Percentiles rank a stretch among this genome's conserved stretches.
Conservation (phyloP, 2,797 vertebrate genomes). For the Steatocranus sp. region DNA sequence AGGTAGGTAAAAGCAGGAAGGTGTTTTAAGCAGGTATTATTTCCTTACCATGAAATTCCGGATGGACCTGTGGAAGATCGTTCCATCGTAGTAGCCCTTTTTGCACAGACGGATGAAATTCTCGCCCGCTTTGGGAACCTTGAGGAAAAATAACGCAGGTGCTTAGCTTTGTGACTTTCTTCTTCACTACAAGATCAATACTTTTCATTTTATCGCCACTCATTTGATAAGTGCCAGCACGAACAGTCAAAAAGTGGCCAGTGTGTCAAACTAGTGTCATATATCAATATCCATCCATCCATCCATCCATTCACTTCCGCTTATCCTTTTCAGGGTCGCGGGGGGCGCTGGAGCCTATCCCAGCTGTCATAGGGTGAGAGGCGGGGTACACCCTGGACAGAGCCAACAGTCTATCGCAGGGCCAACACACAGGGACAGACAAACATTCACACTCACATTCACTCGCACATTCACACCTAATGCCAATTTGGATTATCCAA, state of each 20-base stretch:
- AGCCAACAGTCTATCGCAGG: no score
- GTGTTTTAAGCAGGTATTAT: not conserved
- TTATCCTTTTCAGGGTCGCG: no score
- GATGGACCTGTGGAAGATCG: conserved; percentile 93
- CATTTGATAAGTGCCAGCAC: not conserved
- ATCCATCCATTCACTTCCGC: no score
- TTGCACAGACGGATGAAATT: conserved; percentile 94
- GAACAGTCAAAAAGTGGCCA: not conserved
- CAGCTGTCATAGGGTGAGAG: no score
- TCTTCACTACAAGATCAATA: not conserved
- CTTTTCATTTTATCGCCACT: rapidly evolving
- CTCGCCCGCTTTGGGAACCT: conserved; percentile 93
- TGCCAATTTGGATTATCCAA: no score
- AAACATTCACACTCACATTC: no score
- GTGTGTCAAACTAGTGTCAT: not conserved
- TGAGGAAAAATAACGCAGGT: not conserved
- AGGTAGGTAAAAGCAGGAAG: not conserved
- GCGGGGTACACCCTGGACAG: no score
- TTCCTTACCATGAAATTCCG: conserved; percentile 92
- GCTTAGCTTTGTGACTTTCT: not conserved
- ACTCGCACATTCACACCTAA: no score
- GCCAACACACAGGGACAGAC: no score
- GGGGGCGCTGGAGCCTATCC: no score
- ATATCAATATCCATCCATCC: rapidly evolving
- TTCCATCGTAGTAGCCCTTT: conserved; percentile 89